Conservation (phyloP, 2,888 invertebrate species). For the Calameuta idolon region DNA sequence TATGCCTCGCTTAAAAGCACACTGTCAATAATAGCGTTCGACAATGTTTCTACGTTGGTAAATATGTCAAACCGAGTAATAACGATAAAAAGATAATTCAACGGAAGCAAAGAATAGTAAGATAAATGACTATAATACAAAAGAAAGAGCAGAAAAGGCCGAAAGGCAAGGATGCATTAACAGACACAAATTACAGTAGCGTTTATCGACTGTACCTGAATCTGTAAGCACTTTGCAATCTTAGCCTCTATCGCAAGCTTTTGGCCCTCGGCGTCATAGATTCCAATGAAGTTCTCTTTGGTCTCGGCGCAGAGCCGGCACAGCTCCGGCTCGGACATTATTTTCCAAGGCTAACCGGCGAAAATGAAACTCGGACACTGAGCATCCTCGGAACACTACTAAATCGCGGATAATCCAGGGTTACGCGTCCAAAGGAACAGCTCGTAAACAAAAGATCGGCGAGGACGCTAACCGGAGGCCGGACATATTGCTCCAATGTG, state of each 20-base stretch:
- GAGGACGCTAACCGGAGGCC: slow-evolving; percentile 49
- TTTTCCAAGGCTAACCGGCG: slow-evolving; percentile 20
- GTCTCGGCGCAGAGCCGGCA: slow-evolving; percentile 68
- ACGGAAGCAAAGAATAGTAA: neutral
- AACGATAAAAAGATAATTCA: neutral
- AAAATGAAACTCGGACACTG: slow-evolving; percentile 1
- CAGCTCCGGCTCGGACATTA: slow-evolving; percentile 56
- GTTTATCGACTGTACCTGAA: slow-evolving; percentile 54
- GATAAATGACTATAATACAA: neutral
- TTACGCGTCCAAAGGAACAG: slow-evolving; percentile 9
- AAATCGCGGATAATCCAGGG: neutral
- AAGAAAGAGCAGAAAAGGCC: neutral
- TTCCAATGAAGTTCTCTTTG: slow-evolving; percentile 63
- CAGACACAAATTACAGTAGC: neutral
- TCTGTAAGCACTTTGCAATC: slow-evolving; percentile 66
- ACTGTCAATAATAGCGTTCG: neutral
- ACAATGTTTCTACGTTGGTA: neutral
- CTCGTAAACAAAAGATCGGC: slow-evolving; percentile 53
- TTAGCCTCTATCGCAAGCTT: slow-evolving; percentile 63
- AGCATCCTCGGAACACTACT: neutral
- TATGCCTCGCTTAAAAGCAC: neutral
- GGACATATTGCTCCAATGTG: slow-evolving; percentile 50
- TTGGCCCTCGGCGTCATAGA: slow-evolving; percentile 66
- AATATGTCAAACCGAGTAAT: neutral
- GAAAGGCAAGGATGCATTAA: neutral